Conservation (phyloP, 1,140 invertebrate species). For the Aphaenogaster rudis region DNA sequence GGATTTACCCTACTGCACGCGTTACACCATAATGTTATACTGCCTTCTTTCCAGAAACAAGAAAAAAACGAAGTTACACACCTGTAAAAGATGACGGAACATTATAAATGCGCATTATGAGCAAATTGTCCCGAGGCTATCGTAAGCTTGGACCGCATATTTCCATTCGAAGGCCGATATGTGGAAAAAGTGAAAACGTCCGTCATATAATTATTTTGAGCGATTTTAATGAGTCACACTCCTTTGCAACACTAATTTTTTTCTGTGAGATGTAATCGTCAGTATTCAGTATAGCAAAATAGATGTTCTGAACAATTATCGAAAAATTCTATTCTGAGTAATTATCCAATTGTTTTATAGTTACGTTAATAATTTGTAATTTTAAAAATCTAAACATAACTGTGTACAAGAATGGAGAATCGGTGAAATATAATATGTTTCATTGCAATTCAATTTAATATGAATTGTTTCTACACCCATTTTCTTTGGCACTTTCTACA, state of each 20-base stretch:
- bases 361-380: background rate
- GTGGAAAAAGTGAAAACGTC: slow-evolving; percentile 33
- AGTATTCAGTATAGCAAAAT: background rate
- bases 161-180: slow-evolving; percentile 8
- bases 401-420: background rate
- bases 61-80: slow-evolving; percentile 31
- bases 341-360: background rate
- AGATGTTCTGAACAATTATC: background rate
- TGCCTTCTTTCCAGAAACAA: background rate
- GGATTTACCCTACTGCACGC: background rate
- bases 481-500: slow-evolving; percentile 35
- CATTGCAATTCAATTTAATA: background rate
- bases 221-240: background rate
- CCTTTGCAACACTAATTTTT: background rate
- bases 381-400: background rate
- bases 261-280: background rate
- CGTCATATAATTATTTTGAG: slow-evolving; percentile 31
- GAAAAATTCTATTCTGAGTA: background rate
- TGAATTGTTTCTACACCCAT: slow-evolving; percentile 15
- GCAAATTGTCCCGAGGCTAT: slow-evolving; percentile 29
- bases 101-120: slow-evolving; percentile 12
- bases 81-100: slow-evolving; percentile 21
- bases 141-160: background rate
- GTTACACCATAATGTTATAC: background rate
- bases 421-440: background rate